A percentile compares a stretch with the other conserved stretches of the same genome.
Evolutionary conservation across 2,888 invertebrate genomes (phyloP).

Genomic region (Saturnia japonica): DNA sequence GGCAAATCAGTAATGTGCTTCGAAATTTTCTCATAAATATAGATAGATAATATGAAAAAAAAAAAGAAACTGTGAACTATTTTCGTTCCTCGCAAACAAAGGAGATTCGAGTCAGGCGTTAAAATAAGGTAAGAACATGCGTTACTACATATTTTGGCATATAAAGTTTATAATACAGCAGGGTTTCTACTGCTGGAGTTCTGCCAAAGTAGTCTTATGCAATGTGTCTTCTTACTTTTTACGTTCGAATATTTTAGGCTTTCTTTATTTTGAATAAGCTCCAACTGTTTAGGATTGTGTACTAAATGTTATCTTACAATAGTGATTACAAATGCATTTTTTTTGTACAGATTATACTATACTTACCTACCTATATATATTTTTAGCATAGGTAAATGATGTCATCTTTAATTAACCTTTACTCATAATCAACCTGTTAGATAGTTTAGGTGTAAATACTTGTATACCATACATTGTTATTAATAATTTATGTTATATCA

Average conservation of each 20-base stretch:
- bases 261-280: background rate
- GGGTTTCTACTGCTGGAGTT: background rate
- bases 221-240: background rate
- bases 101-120: background rate
- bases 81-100: background rate
- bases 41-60: background rate
- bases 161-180: background rate
- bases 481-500: background rate
- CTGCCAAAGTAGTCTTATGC: slow-evolving; percentile 9
- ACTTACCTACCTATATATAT: too few species aligned
- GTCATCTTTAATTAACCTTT: background rate
- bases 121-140: background rate
- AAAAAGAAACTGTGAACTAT: background rate
- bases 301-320: background rate
- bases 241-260: background rate
- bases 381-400: background rate
- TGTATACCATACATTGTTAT: background rate
- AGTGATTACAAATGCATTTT: background rate
- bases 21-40: too few species aligned
- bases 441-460: background rate
- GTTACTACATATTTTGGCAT: background rate
- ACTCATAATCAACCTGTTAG: background rate
- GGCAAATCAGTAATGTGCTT: too few species aligned
- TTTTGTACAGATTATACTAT: background rate
- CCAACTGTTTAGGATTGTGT: background rate